Evolutionary conservation across 2,888 invertebrate species (phyloP).

Genomic region (Phytoseiulus persimilis): DNA sequence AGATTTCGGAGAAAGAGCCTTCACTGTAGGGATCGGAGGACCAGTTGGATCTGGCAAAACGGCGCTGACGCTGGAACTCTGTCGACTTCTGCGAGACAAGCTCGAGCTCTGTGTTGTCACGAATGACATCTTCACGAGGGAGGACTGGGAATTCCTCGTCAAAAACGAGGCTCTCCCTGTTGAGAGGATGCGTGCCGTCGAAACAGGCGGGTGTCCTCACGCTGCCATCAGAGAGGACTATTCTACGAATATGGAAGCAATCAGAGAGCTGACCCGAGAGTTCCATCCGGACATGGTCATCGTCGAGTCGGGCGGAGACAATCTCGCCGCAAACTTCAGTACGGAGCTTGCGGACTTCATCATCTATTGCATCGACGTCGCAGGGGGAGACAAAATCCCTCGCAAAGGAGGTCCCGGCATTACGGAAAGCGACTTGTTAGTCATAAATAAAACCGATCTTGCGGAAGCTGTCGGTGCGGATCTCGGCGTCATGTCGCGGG

Average conservation of each 20-base stretch:
- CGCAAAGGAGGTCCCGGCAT: constrained; percentile 50
- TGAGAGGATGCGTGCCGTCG: constrained; percentile 49
- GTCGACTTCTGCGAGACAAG: constrained; percentile 47
- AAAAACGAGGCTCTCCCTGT: constrained; percentile 49
- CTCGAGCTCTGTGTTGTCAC: constrained; percentile 49
- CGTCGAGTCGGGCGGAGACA: constrained; percentile 50
- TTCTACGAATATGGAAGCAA: constrained; percentile 49
- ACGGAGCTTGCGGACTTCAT: constrained; percentile 50
- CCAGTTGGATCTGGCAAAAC: constrained; percentile 51
- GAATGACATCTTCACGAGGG: constrained; percentile 50
- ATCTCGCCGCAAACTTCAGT: constrained; percentile 50
- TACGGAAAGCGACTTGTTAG: constrained; percentile 49
- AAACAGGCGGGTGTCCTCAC: constrained; percentile 51
- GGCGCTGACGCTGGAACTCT: constrained; percentile 48
- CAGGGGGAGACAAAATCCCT: constrained; percentile 50
- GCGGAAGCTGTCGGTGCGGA: constrained; percentile 50
- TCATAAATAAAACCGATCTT: constrained; percentile 50
- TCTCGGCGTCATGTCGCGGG: constrained; percentile 43
- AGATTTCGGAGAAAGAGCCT: constrained; percentile 46
- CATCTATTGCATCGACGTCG: constrained; percentile 50
- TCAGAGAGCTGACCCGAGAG: constrained; percentile 48
- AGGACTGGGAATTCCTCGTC: constrained; percentile 50
- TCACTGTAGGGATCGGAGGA: constrained; percentile 50
- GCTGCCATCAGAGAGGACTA: constrained; percentile 51
- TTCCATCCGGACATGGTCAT: constrained; percentile 48